Evolutionary conservation across 2,888 invertebrate genomes (phyloP).

Genomic region (Leptopilina myrica): DNA sequence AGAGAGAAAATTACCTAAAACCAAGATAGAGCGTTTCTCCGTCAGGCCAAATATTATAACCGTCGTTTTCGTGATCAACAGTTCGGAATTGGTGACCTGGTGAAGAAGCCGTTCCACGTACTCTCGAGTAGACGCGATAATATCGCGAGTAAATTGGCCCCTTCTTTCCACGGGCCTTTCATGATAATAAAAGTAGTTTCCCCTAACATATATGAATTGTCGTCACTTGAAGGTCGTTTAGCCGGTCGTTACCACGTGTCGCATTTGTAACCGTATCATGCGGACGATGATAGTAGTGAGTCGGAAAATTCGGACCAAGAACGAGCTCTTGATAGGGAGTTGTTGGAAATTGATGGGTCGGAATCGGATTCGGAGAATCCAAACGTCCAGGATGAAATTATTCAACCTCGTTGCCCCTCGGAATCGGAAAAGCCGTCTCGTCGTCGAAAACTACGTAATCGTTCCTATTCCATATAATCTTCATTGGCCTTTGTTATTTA

Average conservation of each 20-base stretch:
- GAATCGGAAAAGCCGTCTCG: too few species aligned
- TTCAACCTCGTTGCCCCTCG: too few species aligned
- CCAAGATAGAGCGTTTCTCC: background rate
- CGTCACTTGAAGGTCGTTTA: background rate
- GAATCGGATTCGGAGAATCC: too few species aligned
- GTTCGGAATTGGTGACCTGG: background rate
- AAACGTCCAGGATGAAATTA: too few species aligned
- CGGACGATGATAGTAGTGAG: background rate
- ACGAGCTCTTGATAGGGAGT: too few species aligned
- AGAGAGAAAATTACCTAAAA: background rate
- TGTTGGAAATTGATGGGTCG: too few species aligned
- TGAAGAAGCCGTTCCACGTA: background rate
- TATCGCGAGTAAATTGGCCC: background rate
- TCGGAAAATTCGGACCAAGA: too few species aligned
- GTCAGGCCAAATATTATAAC: background rate
- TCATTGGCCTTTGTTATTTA: too few species aligned
- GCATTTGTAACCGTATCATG: background rate
- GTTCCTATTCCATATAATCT: too few species aligned
- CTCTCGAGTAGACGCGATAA: background rate
- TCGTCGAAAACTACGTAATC: too few species aligned
- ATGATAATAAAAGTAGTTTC: slow-evolving; percentile 8
- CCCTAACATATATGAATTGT: slow-evolving; percentile 33
- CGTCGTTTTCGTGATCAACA: background rate
- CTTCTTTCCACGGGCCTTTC: background rate
- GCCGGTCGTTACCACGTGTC: background rate